A percentile compares a stretch with the other conserved stretches of the same genome.
phyloP scores from a whole-genome alignment of 2,888 invertebrate genomes.

The Cerastoderma edule region DNA sequence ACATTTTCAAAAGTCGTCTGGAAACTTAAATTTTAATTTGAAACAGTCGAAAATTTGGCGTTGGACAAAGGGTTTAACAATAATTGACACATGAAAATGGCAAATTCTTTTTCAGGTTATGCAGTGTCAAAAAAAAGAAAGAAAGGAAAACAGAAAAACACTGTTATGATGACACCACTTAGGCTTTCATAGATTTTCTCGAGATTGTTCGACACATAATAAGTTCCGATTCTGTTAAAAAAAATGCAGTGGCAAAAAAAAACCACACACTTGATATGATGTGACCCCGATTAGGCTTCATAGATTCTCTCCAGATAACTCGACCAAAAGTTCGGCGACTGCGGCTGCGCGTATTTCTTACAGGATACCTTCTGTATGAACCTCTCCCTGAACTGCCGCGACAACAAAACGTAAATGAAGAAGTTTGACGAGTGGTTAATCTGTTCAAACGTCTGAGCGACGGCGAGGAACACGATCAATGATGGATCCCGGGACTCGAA shows the following conservation, averaged over 20 bases:
- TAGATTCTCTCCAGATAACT: constrained; percentile 5
- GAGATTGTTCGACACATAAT: background rate
- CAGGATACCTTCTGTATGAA: constrained; percentile 28
- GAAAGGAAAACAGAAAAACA: too few relatives aligned
- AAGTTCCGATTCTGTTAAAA: background rate
- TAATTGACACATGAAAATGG: too few relatives aligned
- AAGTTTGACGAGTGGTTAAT: constrained; percentile 45
- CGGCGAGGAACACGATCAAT: constrained; percentile 27
- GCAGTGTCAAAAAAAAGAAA: too few relatives aligned
- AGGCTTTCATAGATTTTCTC: too few relatives aligned
- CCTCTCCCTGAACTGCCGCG: constrained; percentile 26
- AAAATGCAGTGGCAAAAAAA: constrained; percentile 1
- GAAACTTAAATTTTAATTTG: too few relatives aligned
- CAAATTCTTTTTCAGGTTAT: too few relatives aligned
- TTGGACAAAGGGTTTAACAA: too few relatives aligned
- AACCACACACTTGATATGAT: background rate
- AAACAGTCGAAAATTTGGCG: too few relatives aligned
- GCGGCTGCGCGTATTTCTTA: background rate
- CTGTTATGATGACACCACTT: too few relatives aligned
- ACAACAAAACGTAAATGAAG: constrained; percentile 33
- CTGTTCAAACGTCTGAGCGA: constrained; percentile 38
- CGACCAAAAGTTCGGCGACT: background rate
- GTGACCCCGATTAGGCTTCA: too few relatives aligned
- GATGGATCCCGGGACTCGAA: constrained; percentile 30
- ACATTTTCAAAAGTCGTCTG: too few relatives aligned